These are phyloP conservation scores for Saccostrea echinata DNA, from an alignment of 1,140 invertebrate genomes.

Conservation along the genomic window DNA sequence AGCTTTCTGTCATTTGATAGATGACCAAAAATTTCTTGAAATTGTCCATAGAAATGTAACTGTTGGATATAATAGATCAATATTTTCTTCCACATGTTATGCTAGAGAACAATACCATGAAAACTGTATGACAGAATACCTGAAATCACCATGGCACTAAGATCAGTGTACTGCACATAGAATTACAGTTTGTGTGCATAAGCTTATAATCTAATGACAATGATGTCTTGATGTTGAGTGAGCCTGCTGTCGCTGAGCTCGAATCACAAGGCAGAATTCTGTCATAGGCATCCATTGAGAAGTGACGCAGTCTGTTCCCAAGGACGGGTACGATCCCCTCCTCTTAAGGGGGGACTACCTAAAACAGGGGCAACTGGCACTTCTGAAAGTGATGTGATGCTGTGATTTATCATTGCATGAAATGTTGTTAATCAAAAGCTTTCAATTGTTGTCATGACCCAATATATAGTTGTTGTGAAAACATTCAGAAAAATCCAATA, in stretches of 20 bases:
- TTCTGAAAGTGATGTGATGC: slow-evolving; percentile 20
- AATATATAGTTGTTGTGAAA: background rate
- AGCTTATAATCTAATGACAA: background rate
- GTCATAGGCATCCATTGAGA: background rate
- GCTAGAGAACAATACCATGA: no score
- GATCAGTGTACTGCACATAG: background rate
- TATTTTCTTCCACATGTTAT: no score
- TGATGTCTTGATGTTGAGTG: background rate
- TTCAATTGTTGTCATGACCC: background rate
- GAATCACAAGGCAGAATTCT: background rate
- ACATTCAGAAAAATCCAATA: background rate
- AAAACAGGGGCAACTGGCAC: slow-evolving; percentile 70
- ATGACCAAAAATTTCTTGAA: background rate
- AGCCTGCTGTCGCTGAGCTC: background rate
- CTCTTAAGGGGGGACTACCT: slow-evolving; percentile 67
- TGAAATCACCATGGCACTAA: background rate
- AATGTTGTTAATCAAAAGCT: background rate
- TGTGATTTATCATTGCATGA: background rate
- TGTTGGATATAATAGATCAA: no score
- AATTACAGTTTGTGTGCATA: background rate
- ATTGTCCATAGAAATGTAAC: no score
- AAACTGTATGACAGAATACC: no score
- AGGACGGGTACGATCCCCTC: slow-evolving; percentile 73
- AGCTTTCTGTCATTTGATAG: slow-evolving; percentile 1
- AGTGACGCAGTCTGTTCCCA: slow-evolving; percentile 64